Base-by-base conservation (phyloP, 1,140 invertebrate species). In the Penaeus indicus region DNA sequence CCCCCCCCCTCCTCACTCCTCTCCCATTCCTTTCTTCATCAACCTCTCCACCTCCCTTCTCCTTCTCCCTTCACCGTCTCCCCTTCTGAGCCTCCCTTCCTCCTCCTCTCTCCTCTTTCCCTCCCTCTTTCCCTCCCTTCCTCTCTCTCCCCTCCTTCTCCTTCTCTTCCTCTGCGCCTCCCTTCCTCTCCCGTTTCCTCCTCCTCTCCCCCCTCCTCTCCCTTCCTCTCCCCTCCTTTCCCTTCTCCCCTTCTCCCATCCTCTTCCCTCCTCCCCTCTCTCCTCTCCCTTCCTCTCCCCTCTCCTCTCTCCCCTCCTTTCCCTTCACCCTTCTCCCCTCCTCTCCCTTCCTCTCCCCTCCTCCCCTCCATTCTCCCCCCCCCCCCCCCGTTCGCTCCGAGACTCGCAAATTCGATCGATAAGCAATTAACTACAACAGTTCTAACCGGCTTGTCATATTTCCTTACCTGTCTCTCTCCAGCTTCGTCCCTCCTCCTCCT, bases 361-460 rank as follows among this genome's bases (percentile, higher is more conserved):
- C 62, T 54, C 42, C 62, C 22, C 38, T 27, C 62, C 27, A 32
- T 32, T 21, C 61, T 21, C 18, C 27, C 62, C 25, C 21, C 60
- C 27, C 80, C 62, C 21, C n/a, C 4, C 60, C 11, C 11, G 11
- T 8, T 13, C 60, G 7, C 85, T 64, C 38, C 27, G 25, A 63
- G 75, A 79, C 61, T 61, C 61, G 61, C 47, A 63, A 67, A 64
- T 18, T 78, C 77, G 60, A 86, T 86, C 85, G 25, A 86, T 86
- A 86, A 64, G 38, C 85, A 86, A 86, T 85, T 85, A 85, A 85
- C 84, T 78, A 42, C 72, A 85, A 78, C 84, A 85, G 78, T 85
- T 67, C 78, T 22, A 61, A 19, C 69, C 67, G 25, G 47, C 47
- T n/a, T 85, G 67, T 60, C 67, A 84, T 72, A 54, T 69, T 72